Conservation (phyloP, 2,888 invertebrate genomes). For the Sipunculus nudus region DNA sequence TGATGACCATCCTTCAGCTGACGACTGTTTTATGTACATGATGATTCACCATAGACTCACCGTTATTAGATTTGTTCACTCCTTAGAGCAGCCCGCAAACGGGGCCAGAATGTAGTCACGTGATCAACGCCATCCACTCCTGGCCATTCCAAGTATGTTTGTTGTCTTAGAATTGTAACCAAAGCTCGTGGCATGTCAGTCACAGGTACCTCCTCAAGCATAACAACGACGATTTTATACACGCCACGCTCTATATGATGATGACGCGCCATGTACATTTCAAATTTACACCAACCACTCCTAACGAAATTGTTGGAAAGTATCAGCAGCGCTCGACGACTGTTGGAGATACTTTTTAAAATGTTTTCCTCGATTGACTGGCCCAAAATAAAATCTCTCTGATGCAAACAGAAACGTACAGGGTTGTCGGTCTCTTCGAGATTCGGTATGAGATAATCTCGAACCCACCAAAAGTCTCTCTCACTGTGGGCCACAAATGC, state of each 20-base stretch:
- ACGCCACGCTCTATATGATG: slow-evolving; percentile 62
- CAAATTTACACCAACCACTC: slow-evolving; percentile 80
- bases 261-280: slow-evolving; percentile 77
- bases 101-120: no score
- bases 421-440: slow-evolving; percentile 70
- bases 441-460: slow-evolving; percentile 73
- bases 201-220: slow-evolving; percentile 75
- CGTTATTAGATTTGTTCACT: no score
- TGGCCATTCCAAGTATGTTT: slow-evolving; percentile 17
- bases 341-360: slow-evolving; percentile 76
- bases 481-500: slow-evolving; percentile 78
- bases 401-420: slow-evolving; percentile 76
- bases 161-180: no score
- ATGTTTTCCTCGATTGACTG: slow-evolving; percentile 78
- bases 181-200: slow-evolving; percentile 73
- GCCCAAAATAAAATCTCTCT: slow-evolving; percentile 79
- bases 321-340: slow-evolving; percentile 74
- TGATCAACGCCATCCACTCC: no score
- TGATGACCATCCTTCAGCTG: no score
- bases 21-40: no score
- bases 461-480: slow-evolving; percentile 74
- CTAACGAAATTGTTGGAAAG: slow-evolving; percentile 74
- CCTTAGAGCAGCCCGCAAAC: no score
- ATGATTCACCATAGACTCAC: no score
- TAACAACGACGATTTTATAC: slow-evolving; percentile 74